Evolutionary conservation across 2,888 invertebrate species (phyloP), one percentile per base, ranked within the genome.

Genomic region (Drosophila sordidula): DNA sequence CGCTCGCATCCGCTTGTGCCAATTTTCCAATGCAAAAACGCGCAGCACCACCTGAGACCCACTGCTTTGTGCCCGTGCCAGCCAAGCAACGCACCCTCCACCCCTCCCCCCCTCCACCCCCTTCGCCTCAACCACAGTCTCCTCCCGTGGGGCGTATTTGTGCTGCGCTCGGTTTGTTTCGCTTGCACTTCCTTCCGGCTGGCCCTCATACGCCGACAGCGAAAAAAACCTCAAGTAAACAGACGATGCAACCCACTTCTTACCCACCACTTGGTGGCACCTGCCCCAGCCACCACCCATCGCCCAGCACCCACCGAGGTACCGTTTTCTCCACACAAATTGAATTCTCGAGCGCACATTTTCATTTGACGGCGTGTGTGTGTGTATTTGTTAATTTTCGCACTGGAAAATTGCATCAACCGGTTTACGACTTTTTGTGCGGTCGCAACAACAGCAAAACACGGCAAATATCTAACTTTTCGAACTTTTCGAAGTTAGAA

Each of bases 341-440:
- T 83, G 86, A 83, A 83, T 83, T 83, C 86, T 80, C 86, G 74
- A 66, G 76, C 70, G 69, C 69, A 82, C 66, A 75, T 70, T 80
- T 78, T 72, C 75, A 70, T 70, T 80, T 69, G 51, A 57, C 42
- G 39, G n/a, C 34, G 49, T 57, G 45, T 49, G 45, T 56, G 75
- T 70, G 67, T 77, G 67, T 84, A 65, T 81, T 80, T 82, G 86
- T 80, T 78, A 80, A 80, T 86, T 78, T 83, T 86, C 79, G 79
- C 83, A 73, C 76, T 67, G 80, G 81, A 80, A 86, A 83, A 86
- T 86, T 86, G 86, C 83, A 86, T 83, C 82, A 83, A 80, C 75
- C 70, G 81, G 75, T 54, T 78, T 63, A 78, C 75, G 70, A 70
- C 55, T 69, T 75, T 70, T 64, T 70, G 50, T 68, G 62, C 61